phyloP scores from a whole-genome alignment of 2,888 invertebrate species.

The Ferrisia virgata region DNA sequence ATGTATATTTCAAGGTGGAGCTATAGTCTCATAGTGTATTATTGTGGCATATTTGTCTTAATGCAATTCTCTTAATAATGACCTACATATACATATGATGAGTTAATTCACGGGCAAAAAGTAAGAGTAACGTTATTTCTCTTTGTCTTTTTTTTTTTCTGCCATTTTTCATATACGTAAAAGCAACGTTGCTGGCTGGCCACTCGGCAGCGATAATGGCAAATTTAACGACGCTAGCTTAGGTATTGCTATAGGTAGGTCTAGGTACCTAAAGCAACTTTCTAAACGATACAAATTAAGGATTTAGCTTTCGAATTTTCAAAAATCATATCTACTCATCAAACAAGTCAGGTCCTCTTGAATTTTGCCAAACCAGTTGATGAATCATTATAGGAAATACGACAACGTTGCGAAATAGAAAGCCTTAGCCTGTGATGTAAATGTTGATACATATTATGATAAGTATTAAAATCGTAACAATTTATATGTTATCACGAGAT shows the following conservation, averaged over 20 bases:
- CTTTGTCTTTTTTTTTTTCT: slow-evolving; percentile 28
- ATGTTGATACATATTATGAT: too few relatives aligned
- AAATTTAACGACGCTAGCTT: not conserved
- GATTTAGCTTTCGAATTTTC: slow-evolving; percentile 25
- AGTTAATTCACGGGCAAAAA: slow-evolving; percentile 42
- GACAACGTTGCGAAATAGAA: slow-evolving; percentile 19
- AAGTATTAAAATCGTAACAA: too few relatives aligned
- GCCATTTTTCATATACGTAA: slow-evolving; percentile 9
- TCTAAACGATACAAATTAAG: slow-evolving; percentile 23
- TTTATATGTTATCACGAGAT: too few relatives aligned
- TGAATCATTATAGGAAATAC: not conserved
- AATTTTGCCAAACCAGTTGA: slow-evolving; percentile 20
- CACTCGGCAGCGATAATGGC: not conserved
- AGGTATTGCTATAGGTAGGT: not conserved
- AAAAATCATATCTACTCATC: slow-evolving; percentile 6
- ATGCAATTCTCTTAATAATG: slow-evolving; percentile 38
- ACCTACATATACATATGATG: slow-evolving; percentile 32
- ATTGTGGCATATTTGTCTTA: slow-evolving; percentile 36
- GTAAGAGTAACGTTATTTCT: slow-evolving; percentile 36
- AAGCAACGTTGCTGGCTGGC: not conserved
- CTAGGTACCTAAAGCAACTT: not conserved
- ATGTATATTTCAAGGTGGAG: slow-evolving; percentile 40
- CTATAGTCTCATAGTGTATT: not conserved
- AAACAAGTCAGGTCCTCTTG: not conserved
- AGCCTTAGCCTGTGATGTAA: too few relatives aligned